Evolutionary conservation across 1,140 invertebrate species (phyloP), one percentile per base, ranked within the genome.

Genomic region (Drosophila lacteicornis): DNA sequence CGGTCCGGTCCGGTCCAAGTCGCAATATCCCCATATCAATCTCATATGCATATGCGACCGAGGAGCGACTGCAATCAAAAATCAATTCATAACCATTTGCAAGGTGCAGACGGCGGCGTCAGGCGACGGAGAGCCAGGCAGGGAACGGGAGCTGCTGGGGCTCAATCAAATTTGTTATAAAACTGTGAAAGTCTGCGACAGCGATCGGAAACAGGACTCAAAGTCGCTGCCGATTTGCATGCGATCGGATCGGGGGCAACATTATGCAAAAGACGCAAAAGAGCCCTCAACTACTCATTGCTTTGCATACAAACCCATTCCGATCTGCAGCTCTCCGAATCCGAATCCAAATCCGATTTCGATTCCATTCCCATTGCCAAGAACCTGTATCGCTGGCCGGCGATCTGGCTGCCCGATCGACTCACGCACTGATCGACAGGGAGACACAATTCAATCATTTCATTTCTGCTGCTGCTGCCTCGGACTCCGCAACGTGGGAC

Each of bases 21-120:
- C 4, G 40, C 27, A 46, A 13, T 46, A 27, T 42, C 49, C 45
- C 27, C 56, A 78, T 61, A 79, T 67, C 53, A 47, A 80, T 66
- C 71, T 69, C 43, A 75, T 74, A 88, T 80, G 65, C 68, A 53
- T 63, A 82, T 75, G 43, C 51, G 66, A 47, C 60, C 46, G 43
- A 75, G 30, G 13, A 50, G 40, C 46, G 61, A 69, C 61, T 50
- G 87, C 88, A 91, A 91, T 91, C 88, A 91, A 91, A 91, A 91
- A 88, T 74, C 88, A 91, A 91, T 91, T 91, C 88, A 91, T 91
- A 91, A 91, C 79, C 90, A 91, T 91, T 91, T 91, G 88, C 88
- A 91, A 85, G 76, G 83, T 87, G 80, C 84, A 91, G 76, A 79
- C 80, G 49, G 43, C 74, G 76, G 76, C 80, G 49, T 40, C 74